Base-by-base conservation (phyloP, 2,888 invertebrate genomes). In the Oligia latruncula region DNA sequence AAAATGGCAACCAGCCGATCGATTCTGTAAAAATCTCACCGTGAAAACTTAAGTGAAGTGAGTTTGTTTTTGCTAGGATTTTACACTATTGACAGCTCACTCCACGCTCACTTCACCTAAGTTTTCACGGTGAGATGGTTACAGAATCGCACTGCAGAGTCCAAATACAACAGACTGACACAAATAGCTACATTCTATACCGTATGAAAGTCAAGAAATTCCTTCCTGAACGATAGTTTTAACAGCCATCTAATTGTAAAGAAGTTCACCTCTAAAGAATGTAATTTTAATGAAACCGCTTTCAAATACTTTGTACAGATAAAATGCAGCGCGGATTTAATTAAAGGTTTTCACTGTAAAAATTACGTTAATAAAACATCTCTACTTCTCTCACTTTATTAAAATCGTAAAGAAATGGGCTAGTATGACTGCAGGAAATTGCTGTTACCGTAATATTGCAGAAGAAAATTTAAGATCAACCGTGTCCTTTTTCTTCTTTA, bases 351-450 rank as follows among this genome's bases (percentile, higher is more conserved):
- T 52, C 15, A 58, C 49, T 9, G 29, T 52, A 23, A 62, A 85
- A 78, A 81, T 76, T 70, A 81, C 20, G 49, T 71, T 0, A 72
- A 82, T 78, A 77, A 77, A 74, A 71, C 29, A 65, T 65, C 40
- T 74, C 79, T 81, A 78, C 55, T 74, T 74, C 75, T 77, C 52
- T 72, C 76, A 74, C 68, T 85, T 84, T 80, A 85, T 87, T 85
- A 87, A 84, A 80, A 85, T 87, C 70, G 68, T 84, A 80, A 87
- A 84, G 84, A 80, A 75, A 87, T 80, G 62, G 62, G 15, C 66
- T 66, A 64, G 72, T 52, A 77, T 84, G 77, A 77, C 85, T 74
- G 55, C 76, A 74, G 65, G 68, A 84, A 84, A 77, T 80, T 73
- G 67, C 85, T 78, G 83, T 64, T 76, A 77, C 73, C 71, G 23